phyloP scores from a whole-genome alignment of 2,797 vertebrate species.

The Sciurus carolinensis region DNA sequence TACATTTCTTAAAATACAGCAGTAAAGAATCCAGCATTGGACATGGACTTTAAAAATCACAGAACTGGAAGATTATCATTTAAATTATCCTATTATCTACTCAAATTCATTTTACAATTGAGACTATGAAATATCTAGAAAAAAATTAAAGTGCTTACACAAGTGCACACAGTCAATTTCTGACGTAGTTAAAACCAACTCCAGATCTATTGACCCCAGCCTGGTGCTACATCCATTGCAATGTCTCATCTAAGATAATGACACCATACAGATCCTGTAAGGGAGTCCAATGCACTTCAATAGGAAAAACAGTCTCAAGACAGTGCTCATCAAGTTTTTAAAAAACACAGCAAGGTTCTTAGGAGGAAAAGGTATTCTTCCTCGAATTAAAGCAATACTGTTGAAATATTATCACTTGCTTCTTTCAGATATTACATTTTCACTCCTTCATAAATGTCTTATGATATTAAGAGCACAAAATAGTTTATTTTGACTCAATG shows the following conservation, averaged over 20 bases:
- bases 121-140: slow-evolving; percentile 9
- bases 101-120: slow-evolving; percentile 45
- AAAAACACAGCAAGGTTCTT: background rate
- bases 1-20: background rate
- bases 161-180: background rate
- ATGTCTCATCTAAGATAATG: background rate
- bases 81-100: background rate
- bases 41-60: background rate
- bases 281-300: background rate
- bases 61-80: background rate
- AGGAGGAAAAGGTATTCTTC: background rate
- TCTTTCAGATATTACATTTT: background rate
- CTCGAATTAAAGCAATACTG: background rate
- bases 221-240: background rate
- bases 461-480: background rate
- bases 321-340: background rate
- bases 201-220: background rate
- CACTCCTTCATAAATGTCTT: background rate
- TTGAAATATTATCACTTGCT: background rate
- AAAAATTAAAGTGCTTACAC: background rate
- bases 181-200: background rate
- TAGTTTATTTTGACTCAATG: background rate
- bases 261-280: background rate
- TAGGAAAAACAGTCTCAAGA: background rate
- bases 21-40: background rate